Evolutionary conservation across 2,888 invertebrate species (phyloP).

Genomic region (Tridacna crocea): DNA sequence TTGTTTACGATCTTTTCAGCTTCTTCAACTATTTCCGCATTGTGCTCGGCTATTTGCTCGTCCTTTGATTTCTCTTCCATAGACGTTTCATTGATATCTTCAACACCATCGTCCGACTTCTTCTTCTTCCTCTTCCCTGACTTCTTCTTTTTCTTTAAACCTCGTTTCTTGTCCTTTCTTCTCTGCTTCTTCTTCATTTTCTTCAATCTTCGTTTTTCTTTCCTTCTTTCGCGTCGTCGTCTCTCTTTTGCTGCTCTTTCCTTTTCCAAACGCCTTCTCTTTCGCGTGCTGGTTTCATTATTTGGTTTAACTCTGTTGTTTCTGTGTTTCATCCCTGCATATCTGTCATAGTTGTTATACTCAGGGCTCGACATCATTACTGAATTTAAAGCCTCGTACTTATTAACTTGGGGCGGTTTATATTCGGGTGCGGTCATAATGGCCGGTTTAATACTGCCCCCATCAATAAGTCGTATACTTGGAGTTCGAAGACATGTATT

Average conservation of each 20-base stretch:
- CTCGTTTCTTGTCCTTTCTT: conserved; percentile 51
- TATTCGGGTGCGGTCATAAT: conserved; percentile 58
- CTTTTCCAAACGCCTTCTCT: conserved; percentile 59
- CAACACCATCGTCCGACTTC: conserved; percentile 2
- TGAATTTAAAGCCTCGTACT: conserved; percentile 57
- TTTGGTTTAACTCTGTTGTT: conserved; percentile 44
- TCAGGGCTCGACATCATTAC: conserved; percentile 37
- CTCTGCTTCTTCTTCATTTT: conserved; percentile 37
- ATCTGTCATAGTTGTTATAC: conserved; percentile 39
- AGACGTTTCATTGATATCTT: conserved; percentile 18
- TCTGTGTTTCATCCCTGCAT: conserved; percentile 39
- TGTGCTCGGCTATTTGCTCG: conserved; percentile 28
- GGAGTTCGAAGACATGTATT: conserved; percentile 65
- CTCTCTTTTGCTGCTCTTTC: conserved; percentile 51
- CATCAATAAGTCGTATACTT: conserved; percentile 48
- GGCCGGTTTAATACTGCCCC: conserved; percentile 49
- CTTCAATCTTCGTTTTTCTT: conserved; percentile 49
- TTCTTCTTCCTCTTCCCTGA: conserved; percentile 52
- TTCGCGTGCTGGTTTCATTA: conserved; percentile 63
- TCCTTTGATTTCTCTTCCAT: conserved; percentile 6
- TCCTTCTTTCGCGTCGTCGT: conserved; percentile 54
- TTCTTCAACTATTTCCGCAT: conserved; percentile 23
- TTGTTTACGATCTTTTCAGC: conserved; percentile 26
- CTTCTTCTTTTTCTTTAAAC: conserved; percentile 46
- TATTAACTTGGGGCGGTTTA: conserved; percentile 49